Percentiles rank a stretch among this genome's conserved stretches.
These are phyloP conservation scores for Mustelus asterias DNA, from an alignment of 2,113 vertebrate genomes.

Conservation along the genomic window DNA sequence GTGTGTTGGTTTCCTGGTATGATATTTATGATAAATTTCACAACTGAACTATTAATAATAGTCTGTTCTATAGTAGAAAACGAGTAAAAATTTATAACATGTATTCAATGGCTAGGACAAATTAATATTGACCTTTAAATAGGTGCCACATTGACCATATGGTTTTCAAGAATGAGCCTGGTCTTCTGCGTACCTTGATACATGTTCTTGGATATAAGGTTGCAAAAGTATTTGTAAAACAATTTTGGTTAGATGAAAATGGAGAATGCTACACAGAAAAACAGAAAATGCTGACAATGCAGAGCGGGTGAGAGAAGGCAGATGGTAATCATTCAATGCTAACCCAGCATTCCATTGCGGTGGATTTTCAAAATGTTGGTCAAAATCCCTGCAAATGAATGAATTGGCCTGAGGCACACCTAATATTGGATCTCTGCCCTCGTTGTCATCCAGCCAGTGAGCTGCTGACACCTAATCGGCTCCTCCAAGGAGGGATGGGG, in stretches of 20 bases:
- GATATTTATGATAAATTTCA: neutral
- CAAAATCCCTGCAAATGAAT: neutral
- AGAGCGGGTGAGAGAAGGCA: neutral
- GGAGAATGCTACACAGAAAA: neutral
- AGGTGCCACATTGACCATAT: neutral
- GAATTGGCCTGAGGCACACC: neutral
- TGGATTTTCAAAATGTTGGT: neutral
- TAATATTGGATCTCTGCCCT: neutral
- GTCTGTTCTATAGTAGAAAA: slow-evolving; percentile 27
- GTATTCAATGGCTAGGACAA: slow-evolving; percentile 30
- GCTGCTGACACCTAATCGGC: neutral
- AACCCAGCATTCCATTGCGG: neutral
- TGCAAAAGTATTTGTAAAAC: neutral
- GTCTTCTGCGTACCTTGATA: neutral
- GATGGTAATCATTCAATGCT: neutral
- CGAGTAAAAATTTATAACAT: slow-evolving; percentile 39
- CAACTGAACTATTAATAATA: neutral
- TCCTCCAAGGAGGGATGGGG: neutral
- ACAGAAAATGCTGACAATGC: neutral
- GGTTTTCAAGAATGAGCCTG: slow-evolving; percentile 31
- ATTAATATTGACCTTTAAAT: slow-evolving; percentile 30
- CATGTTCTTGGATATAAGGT: neutral
- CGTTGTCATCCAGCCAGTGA: neutral
- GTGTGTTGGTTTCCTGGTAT: neutral
- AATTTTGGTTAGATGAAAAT: neutral